phyloP scores from a whole-genome alignment of 92 coral and sea anemone species.

The Zoanthus sansibaricus region DNA sequence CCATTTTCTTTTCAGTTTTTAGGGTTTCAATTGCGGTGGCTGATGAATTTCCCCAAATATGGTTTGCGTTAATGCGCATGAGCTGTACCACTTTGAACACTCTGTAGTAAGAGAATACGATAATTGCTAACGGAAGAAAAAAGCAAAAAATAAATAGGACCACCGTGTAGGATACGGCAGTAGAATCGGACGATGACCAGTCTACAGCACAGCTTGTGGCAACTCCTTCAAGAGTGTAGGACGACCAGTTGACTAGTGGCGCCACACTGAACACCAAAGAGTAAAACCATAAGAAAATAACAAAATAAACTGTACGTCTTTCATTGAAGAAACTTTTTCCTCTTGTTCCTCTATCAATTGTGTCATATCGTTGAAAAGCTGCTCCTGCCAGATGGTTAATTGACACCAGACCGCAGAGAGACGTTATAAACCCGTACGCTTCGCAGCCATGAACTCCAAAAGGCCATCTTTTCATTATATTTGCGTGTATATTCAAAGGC shows the following conservation, averaged over 20 bases:
- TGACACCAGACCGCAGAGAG: constrained; percentile 65
- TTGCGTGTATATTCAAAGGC: constrained; percentile 72
- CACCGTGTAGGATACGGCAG: constrained; percentile 57
- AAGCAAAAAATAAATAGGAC: constrained; percentile 72
- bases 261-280: constrained; percentile 66
- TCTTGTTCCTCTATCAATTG: constrained; percentile 49
- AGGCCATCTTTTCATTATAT: constrained; percentile 56
- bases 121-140: constrained; percentile 65
- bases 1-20: constrained; percentile 58
- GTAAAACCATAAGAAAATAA: constrained; percentile 70
- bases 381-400: constrained; percentile 74
- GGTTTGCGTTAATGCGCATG: constrained; percentile 59
- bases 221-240: constrained; percentile 79
- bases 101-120: constrained; percentile 52
- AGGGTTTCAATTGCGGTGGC: constrained; percentile 59
- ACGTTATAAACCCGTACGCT: constrained; percentile 69
- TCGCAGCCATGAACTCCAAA: constrained; percentile 54
- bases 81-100: constrained; percentile 54
- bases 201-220: constrained; percentile 75
- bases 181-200: constrained; percentile 61
- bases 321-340: constrained; percentile 13
- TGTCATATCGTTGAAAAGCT: constrained; percentile 67
- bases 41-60: constrained; percentile 68
- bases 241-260: constrained; percentile 84
- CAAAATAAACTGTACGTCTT: constrained; percentile 25